Conservation (phyloP, 2,888 invertebrate species). For the Tethea ocularis region DNA sequence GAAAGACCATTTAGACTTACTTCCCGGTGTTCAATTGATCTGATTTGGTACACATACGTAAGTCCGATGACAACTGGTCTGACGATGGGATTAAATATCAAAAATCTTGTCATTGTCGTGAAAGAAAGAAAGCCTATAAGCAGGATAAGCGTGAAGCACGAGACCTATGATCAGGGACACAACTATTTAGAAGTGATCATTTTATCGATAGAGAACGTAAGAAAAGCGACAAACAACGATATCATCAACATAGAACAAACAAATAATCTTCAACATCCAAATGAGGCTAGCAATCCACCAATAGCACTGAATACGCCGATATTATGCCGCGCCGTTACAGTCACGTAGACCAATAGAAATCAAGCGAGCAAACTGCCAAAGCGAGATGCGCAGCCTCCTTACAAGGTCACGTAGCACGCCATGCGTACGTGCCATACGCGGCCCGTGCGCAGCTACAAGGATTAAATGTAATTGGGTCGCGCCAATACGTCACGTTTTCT, state of each 20-base stretch:
- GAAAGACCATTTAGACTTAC: too few species aligned
- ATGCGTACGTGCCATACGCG: conserved; percentile 26
- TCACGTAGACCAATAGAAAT: neutral
- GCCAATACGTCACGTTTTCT: neutral
- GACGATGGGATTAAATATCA: too few species aligned
- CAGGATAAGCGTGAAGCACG: too few species aligned
- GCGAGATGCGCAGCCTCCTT: conserved; percentile 33
- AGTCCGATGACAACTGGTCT: too few species aligned
- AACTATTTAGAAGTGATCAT: neutral
- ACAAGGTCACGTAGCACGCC: conserved; percentile 31
- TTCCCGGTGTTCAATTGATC: too few species aligned
- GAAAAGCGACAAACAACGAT: neutral
- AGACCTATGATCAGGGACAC: neutral
- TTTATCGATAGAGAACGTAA: neutral
- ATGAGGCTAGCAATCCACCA: neutral
- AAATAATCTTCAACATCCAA: neutral
- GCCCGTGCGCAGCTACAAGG: conserved; percentile 11
- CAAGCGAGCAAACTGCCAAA: conserved; percentile 5
- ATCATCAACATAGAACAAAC: too few species aligned
- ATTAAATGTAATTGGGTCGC: conserved; percentile 9
- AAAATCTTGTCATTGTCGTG: too few species aligned
- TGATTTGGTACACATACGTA: too few species aligned
- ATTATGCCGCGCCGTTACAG: neutral
- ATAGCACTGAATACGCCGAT: neutral
- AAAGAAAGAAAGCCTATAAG: too few species aligned